Base-by-base conservation (phyloP, 2,888 invertebrate species). In the Xestia sexstrigata region DNA sequence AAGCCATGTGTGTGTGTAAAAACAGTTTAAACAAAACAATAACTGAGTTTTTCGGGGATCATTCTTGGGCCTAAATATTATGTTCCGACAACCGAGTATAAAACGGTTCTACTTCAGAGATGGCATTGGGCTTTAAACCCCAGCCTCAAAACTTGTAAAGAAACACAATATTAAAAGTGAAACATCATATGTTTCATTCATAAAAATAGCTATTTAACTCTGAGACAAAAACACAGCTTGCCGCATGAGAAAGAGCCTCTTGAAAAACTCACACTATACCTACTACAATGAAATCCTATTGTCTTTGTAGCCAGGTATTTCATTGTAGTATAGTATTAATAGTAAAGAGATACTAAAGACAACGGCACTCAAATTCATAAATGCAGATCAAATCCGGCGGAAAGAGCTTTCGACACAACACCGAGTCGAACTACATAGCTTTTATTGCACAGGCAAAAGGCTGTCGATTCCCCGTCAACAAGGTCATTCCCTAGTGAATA, bases 141-240 rank as follows among this genome's bases (percentile, higher is more conserved):
- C n/a, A 58, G n/a, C 26, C 9, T 47, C 17, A 74, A 62, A 39
- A 68, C 9, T n/a, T 39, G 26, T 47, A 30, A 39, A 30, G 58
- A 42, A 78, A 77, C 45, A 72, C 23, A 74, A 55, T 45, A n/a
- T n/a, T 30, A 30, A 3, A 74, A 42, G 74, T 74, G 74, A 74
- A 74, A 74, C 39, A n/a, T 52, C 23, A 73, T 23, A 72, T 30
- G 30, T 72, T 71, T 74, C 74, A 55, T 45, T n/a, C 9, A 55
- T 23, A 9, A 67, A 71, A 30, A n/a, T 68, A 35, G 17, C 8
- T 55, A 35, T 26, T 26, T 39, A 3, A 4, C 9, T 9, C 9
- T 0, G 66, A 20, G n/a, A n/a, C n/a, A 55, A 45, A 73, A 47
- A 47, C 2, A n/a, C 20, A 26, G n/a, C 5, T 45, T 20, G 2